Conservation (phyloP, 2,113 vertebrate species). For the Phrynocephalus versicolor region DNA sequence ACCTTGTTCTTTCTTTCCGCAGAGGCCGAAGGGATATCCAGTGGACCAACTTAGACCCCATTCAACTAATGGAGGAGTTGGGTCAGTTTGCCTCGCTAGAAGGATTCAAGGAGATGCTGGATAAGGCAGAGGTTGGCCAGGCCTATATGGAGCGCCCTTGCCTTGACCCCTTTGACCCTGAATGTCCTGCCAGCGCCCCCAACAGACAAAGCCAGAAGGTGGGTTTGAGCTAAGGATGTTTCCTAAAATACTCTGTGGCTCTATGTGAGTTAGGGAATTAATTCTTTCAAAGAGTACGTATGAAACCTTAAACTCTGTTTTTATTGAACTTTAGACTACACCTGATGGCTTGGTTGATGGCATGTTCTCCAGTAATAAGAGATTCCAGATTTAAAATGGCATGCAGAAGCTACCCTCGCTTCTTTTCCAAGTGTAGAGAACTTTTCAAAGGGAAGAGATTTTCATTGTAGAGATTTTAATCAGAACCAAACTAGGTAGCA, state of each 20-base stretch:
- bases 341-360: not conserved
- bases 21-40: conserved; percentile 96
- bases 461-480: not conserved
- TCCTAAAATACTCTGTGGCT: not conserved
- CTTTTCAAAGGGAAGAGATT: not conserved
- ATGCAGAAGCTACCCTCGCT: not conserved
- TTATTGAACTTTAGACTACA: not conserved
- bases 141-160: conserved; percentile 96
- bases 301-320: not conserved
- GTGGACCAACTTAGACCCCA: conserved; percentile 96
- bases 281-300: not conserved
- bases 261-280: not conserved
- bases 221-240: conserved; percentile 23
- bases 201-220: conserved; percentile 85
- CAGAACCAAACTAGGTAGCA: not conserved
- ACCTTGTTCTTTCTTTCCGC: conserved; percentile 35
- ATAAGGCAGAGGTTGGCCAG: conserved; percentile 97
- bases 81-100: conserved; percentile 94
- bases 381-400: not conserved
- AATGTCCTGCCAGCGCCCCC: conserved; percentile 90
- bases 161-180: conserved; percentile 85
- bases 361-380: not conserved
- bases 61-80: conserved; percentile 93
- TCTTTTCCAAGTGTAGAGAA: not conserved
- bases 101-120: conserved; percentile 94